Evolutionary conservation across 1,140 invertebrate species (phyloP).

Genomic region (Brachionus paranguensis): DNA sequence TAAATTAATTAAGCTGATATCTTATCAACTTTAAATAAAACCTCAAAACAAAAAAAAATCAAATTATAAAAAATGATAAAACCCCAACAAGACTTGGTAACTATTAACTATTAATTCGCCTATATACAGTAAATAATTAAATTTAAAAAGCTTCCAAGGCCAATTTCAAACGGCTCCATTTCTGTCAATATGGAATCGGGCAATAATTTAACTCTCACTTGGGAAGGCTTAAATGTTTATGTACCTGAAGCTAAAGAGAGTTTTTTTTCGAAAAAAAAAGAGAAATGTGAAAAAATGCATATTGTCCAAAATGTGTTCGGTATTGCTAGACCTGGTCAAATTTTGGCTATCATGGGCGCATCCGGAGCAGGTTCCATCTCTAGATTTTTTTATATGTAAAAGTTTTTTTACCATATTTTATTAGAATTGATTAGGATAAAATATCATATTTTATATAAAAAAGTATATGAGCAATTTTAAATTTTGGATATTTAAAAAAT

Average conservation of each 20-base stretch:
- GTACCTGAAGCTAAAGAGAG: slow-evolving; percentile 57
- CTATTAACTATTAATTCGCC: not conserved
- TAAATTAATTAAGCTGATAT: not conserved
- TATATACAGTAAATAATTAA: not conserved
- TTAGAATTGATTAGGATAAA: too few species aligned
- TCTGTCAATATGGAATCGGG: not conserved
- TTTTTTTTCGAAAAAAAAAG: not conserved
- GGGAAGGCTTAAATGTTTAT: slow-evolving; percentile 68
- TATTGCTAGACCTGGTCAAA: slow-evolving; percentile 76
- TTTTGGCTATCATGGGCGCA: slow-evolving; percentile 84
- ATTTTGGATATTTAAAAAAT: not conserved
- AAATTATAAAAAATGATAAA: not conserved
- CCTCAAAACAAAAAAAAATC: not conserved
- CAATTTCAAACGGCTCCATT: not conserved
- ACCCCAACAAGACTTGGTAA: not conserved
- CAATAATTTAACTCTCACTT: slow-evolving; percentile 60
- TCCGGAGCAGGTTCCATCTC: slow-evolving; percentile 41
- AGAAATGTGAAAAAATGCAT: not conserved
- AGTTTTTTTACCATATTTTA: too few species aligned
- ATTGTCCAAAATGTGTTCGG: slow-evolving; percentile 61
- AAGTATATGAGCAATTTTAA: too few species aligned
- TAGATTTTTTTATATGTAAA: too few species aligned
- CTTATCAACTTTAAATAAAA: not conserved
- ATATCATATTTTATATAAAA: too few species aligned
- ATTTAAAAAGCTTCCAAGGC: not conserved